Conservation (phyloP, 2,113 vertebrate genomes). For the Isurus oxyrinchus region DNA sequence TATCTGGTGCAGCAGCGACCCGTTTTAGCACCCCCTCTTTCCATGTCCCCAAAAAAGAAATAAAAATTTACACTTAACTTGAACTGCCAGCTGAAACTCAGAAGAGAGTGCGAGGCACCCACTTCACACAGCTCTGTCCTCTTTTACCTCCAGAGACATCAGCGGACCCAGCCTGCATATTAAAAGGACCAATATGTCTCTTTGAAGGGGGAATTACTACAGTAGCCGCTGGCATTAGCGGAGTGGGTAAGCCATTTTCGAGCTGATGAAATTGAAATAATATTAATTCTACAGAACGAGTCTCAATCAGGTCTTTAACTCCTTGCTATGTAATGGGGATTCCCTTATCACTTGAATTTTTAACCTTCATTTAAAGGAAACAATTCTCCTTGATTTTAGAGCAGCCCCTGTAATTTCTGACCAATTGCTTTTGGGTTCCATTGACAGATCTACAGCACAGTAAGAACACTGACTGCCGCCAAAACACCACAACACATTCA, state of each 20-base stretch:
- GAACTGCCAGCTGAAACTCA: not conserved
- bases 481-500: not conserved
- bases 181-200: not conserved
- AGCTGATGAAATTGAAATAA: not conserved
- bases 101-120: not conserved
- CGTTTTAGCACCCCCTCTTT: too few species aligned
- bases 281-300: not conserved
- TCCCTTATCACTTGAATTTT: not conserved
- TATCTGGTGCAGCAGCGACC: not conserved
- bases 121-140: not conserved
- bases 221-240: not conserved
- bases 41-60: not conserved
- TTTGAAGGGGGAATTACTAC: not conserved
- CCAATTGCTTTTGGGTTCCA: not conserved
- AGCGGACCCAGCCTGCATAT: not conserved
- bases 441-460: not conserved
- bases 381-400: not conserved
- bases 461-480: not conserved
- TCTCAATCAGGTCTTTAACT: not conserved
- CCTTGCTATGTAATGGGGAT: not conserved
- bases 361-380: not conserved
- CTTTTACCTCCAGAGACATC: not conserved
- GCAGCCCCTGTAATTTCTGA: not conserved
- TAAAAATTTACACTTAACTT: not conserved
- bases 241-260: not conserved